Base-by-base conservation (phyloP, 2,113 vertebrate species). In the Tapirus terrestris region DNA sequence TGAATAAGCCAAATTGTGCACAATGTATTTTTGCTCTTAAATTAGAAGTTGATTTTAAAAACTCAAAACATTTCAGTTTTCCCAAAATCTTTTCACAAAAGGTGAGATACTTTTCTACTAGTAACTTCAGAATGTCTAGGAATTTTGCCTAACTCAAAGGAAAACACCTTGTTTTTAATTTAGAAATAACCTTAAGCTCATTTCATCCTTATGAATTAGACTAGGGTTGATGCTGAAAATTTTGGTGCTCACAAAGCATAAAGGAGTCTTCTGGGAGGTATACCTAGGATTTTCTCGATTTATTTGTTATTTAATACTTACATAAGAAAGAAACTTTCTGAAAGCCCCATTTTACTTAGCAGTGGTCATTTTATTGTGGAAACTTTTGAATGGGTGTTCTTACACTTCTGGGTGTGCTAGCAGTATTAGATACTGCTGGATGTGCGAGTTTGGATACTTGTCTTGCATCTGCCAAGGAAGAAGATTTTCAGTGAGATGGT, bases 41-140 rank as follows among this genome's bases (percentile, higher is more conserved):
- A 75, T 96, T 76, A 60, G 75, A 96, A 94, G 51, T 82, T 20
- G 36, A 29, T 81, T 70, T 68, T 70, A 39, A 82, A 75, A 91
- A 81, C 91, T 87, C 23, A 63, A 23, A 87, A 87, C 63, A 80
- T 63, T 92, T 86, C 43, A 21, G 7, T 91, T 97, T 80, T 81
- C 39, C 29, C n/a, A 33, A 76, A 61, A 73, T 61, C 29, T 61
- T 90, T 91, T 87, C 56, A 56, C 20, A 65, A n/a, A 86, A 93
- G n/a, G 94, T 70, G 14, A 77, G 43, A 43, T 68, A 33, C 53
- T 94, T 31, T 94, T 65, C 45, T 10, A 67, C 45, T 45, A 77
- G 20, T 72, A 79, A 89, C 45, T 63, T 85, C 63, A 85, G 36
- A 92, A 80, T 65, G 89, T 91, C 68, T 43, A 88, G 88, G 48